Evolutionary conservation across 2,113 vertebrate species (phyloP), one percentile per base, ranked within the genome.

Genomic region (Phodopus roborovskii): DNA sequence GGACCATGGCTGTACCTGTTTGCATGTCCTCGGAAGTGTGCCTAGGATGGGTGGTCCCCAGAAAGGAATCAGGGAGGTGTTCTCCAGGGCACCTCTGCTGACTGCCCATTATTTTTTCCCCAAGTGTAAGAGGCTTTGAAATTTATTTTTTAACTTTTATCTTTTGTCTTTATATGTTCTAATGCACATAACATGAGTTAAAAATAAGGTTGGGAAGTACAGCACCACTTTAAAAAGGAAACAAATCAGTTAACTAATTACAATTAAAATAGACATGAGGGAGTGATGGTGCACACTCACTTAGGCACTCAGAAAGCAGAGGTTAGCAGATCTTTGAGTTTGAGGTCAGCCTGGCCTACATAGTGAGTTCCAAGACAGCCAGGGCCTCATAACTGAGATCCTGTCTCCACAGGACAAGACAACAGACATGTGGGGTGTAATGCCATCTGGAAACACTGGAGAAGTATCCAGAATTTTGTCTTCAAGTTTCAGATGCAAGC

Each of bases 1-100:
- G 0, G 11, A 26, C 3, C 4, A 1, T 0, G 19, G 8, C 0
- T 0, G 20, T 24, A 53, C 45, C 15, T 4, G 58, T n/a, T 9
- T 60, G 42, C 9, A 1, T 17, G 79, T 33, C 0, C 0, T 1
- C 33, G 15, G 60, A 62, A 13, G 24, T 22, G 45, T 66, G 33
- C 3, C 15, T 58, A 45, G 20, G 70, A 83, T 71, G 53, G 12
- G 26, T 10, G 2, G 58, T 36, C 30, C 48, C 28, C 2, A 12
- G 58, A 39, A n/a, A 45, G 79, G 3, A 26, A 15, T 42, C 3
- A 0, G 9, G 42, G 62, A 20, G 71, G 28, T 10, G 48, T 17
- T 1, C 9, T 11, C 5, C 15, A 16, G 60, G 0, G 42, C 68
- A 56, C 2, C 0, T 77, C 83, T 88, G 36, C 39, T 42, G 4